A percentile compares a stretch with the other conserved stretches of the same genome.
Evolutionary conservation across 2,113 vertebrate species (phyloP).

Genomic region (Cynoglossus semilaevis): DNA sequence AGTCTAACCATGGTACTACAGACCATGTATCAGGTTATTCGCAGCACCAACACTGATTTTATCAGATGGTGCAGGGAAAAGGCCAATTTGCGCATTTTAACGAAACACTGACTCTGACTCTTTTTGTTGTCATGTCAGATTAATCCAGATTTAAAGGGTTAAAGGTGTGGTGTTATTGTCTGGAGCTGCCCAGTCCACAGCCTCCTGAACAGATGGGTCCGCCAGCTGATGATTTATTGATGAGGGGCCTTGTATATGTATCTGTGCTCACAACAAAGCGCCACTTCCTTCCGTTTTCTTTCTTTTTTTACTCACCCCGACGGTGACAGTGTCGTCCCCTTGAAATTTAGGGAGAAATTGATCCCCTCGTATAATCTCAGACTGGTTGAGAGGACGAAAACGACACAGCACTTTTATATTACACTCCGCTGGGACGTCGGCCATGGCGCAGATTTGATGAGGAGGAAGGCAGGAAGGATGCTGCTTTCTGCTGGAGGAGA

Average conservation of each 20-base stretch:
- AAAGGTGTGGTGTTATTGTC: background rate
- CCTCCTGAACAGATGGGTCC: slow-evolving; percentile 21
- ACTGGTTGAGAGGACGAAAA: slow-evolving; percentile 85
- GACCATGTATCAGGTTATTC: background rate
- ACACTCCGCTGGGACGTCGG: slow-evolving; percentile 80
- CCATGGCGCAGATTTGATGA: slow-evolving; percentile 76
- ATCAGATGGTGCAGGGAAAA: slow-evolving; percentile 34
- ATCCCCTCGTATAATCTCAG: slow-evolving; percentile 84
- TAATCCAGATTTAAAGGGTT: fast-evolving
- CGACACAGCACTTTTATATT: slow-evolving; percentile 90
- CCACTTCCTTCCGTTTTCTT: background rate
- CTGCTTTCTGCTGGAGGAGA: slow-evolving; percentile 22
- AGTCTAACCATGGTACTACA: background rate
- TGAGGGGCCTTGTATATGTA: slow-evolving; percentile 44
- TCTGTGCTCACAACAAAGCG: slow-evolving; percentile 51
- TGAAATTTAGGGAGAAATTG: slow-evolving; percentile 84
- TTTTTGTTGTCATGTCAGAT: background rate
- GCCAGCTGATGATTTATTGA: slow-evolving; percentile 56
- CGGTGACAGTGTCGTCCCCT: slow-evolving; percentile 82
- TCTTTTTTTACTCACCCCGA: slow-evolving; percentile 77
- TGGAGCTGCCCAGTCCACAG: background rate
- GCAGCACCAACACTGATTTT: background rate
- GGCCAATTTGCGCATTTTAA: slow-evolving; percentile 49
- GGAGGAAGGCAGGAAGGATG: slow-evolving; percentile 19
- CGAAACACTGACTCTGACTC: background rate